phyloP scores from a whole-genome alignment of 2,113 vertebrate species.

The Ancistrus triradiatus region DNA sequence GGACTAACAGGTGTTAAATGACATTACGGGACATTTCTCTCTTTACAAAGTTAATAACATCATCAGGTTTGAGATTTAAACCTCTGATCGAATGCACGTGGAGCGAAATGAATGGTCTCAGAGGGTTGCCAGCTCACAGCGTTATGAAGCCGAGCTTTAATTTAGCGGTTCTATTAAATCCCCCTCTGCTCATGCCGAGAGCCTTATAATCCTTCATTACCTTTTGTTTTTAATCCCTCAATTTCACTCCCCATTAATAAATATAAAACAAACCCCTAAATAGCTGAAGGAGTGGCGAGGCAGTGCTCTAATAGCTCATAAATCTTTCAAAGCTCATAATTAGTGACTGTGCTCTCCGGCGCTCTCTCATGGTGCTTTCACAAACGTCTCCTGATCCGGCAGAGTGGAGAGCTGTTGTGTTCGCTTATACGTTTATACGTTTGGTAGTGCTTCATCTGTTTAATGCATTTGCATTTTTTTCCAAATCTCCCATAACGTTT shows the following conservation, averaged over 20 bases:
- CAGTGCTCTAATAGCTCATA: constrained; percentile 59
- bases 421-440: constrained; percentile 6
- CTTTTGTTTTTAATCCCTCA: constrained; percentile 62
- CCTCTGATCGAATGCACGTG: too few species aligned
- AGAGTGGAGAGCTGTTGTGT: not conserved
- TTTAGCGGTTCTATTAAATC: constrained; percentile 9
- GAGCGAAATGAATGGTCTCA: not conserved
- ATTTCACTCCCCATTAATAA: constrained; percentile 59
- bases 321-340: constrained; percentile 64
- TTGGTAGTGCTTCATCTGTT: not conserved
- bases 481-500: constrained; percentile 21
- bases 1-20: too few species aligned
- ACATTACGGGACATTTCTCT: too few species aligned
- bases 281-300: constrained; percentile 55
- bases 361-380: constrained; percentile 1
- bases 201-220: constrained; percentile 52
- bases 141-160: constrained; percentile 11
- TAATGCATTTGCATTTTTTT: not conserved
- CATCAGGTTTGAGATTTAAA: too few species aligned
- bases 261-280: constrained; percentile 58
- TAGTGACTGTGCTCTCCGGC: constrained; percentile 49
- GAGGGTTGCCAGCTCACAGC: not conserved
- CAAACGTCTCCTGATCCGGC: not conserved
- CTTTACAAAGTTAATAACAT: too few species aligned
- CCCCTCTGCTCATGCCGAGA: constrained; percentile 32